These are phyloP conservation scores for Ptychochromis oligacanthus DNA, from an alignment of 2,113 vertebrate genomes.

Conservation along the genomic window DNA sequence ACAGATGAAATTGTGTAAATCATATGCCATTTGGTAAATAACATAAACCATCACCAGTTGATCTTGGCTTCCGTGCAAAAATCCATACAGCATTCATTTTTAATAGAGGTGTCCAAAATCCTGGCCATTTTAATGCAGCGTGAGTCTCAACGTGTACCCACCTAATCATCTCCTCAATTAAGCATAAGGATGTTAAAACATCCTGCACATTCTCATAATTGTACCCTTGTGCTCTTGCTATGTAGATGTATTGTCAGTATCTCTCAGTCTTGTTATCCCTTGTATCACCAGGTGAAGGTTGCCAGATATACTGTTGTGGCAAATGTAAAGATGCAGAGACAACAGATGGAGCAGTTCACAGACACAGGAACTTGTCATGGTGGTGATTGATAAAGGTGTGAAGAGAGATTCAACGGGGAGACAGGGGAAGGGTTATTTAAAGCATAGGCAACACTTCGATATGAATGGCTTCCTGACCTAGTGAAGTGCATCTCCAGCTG, in stretches of 20 bases:
- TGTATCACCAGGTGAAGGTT: slow-evolving; percentile 30
- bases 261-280: slow-evolving; percentile 25
- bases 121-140: background rate
- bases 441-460: slow-evolving; percentile 43
- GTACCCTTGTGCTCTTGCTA: background rate
- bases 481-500: slow-evolving; percentile 50
- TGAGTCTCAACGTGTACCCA: background rate
- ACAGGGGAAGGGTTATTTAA: slow-evolving; percentile 63
- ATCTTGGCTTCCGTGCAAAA: slow-evolving; percentile 1
- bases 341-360: slow-evolving; percentile 67
- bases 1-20: slow-evolving; percentile 6
- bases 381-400: slow-evolving; percentile 63
- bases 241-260: slow-evolving; percentile 6
- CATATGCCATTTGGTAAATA: background rate
- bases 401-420: slow-evolving; percentile 65
- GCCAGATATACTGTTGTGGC: slow-evolving; percentile 39
- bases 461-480: slow-evolving; percentile 53
- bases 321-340: slow-evolving; percentile 53
- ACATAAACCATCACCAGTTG: background rate
- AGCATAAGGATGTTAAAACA: background rate
- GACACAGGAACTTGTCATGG: slow-evolving; percentile 64
- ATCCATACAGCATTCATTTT: background rate
- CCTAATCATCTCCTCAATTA: background rate
- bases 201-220: background rate
- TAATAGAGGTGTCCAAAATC: background rate